Evolutionary conservation across 2,797 vertebrate species (phyloP).

Genomic region (Pangasius krempfi): DNA sequence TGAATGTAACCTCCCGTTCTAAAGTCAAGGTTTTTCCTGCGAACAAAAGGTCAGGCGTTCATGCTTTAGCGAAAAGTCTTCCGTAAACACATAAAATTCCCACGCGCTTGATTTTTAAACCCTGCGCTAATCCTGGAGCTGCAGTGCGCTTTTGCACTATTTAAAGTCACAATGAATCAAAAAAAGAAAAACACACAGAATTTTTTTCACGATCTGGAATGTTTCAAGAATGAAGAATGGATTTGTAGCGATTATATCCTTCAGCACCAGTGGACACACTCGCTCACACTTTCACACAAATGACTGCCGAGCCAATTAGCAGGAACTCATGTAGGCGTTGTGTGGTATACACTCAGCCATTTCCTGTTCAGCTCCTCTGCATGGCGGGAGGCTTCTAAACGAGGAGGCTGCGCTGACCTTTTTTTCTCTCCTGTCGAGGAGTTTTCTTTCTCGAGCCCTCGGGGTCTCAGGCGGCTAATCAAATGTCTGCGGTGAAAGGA

Average conservation of each 20-base stretch:
- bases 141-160: neutral
- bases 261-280: neutral
- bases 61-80: neutral
- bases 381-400: slow-evolving; percentile 15
- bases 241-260: slow-evolving; percentile 15
- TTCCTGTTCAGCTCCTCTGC: slow-evolving; percentile 28
- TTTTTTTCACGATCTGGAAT: neutral
- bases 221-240: neutral
- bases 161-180: neutral
- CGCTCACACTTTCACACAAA: slow-evolving; percentile 13
- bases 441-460: slow-evolving; percentile 35
- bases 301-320: slow-evolving; percentile 47
- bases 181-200: neutral
- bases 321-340: slow-evolving; percentile 39
- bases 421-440: slow-evolving; percentile 38
- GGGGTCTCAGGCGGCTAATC: slow-evolving; percentile 40
- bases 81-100: neutral
- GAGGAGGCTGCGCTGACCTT: slow-evolving; percentile 45
- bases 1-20: neutral
- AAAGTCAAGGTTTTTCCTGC: neutral
- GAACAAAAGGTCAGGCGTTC: neutral
- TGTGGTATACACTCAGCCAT: slow-evolving; percentile 16
- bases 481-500: slow-evolving; percentile 37
- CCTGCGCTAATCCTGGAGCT: neutral
- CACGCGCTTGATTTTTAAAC: neutral